Percentiles rank a stretch among this genome's conserved stretches.
Evolutionary conservation across 2,113 vertebrate species (phyloP).

Genomic region (Eonycteris spelaea): DNA sequence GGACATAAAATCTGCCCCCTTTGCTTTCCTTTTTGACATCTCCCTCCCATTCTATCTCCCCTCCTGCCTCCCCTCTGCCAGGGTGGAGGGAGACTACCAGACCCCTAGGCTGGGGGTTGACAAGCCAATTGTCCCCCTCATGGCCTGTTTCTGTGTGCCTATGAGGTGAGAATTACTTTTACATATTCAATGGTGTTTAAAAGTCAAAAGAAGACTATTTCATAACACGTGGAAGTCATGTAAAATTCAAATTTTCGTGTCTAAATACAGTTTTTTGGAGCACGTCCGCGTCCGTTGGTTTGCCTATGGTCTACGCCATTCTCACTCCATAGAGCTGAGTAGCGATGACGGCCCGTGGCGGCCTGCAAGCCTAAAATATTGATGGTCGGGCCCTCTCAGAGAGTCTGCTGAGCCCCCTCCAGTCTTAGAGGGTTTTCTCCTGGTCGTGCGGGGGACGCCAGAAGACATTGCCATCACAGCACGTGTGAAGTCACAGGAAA

Average conservation of each 20-base stretch:
- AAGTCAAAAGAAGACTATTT: background rate
- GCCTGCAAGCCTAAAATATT: background rate
- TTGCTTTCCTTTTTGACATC: background rate
- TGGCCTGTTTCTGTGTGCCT: background rate
- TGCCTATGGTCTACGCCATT: background rate
- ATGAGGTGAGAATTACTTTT: background rate
- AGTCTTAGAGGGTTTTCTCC: background rate
- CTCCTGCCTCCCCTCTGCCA: background rate
- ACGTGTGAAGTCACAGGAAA: background rate
- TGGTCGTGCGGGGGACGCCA: background rate
- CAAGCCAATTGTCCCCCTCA: rapidly evolving
- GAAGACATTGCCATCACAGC: background rate
- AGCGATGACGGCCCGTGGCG: rapidly evolving
- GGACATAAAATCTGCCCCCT: background rate
- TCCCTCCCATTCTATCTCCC: background rate
- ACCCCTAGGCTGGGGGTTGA: too few species aligned
- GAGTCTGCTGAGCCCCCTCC: too few species aligned
- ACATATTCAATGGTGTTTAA: background rate
- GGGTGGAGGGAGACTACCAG: background rate
- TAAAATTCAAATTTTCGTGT: background rate
- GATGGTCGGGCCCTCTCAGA: background rate
- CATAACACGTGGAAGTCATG: background rate
- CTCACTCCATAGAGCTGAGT: background rate
- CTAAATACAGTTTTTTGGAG: background rate
- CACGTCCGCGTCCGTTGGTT: background rate